Percentiles rank a stretch among this genome's conserved stretches.
These are phyloP conservation scores for Willisornis vidua DNA, from an alignment of 2,113 vertebrate species.

Conservation along the genomic window DNA sequence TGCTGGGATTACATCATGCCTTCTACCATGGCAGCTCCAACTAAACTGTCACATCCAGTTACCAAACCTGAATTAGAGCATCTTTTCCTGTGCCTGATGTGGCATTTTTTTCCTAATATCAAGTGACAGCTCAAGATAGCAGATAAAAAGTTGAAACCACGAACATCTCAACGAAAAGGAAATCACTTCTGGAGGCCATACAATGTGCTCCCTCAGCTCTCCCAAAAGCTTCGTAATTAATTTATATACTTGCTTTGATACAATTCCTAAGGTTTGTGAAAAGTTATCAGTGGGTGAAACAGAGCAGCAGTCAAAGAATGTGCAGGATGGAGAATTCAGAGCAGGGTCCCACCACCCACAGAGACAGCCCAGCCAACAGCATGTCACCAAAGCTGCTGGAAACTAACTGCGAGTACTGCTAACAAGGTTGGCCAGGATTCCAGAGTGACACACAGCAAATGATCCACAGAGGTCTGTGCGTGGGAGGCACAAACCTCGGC, in stretches of 20 bases:
- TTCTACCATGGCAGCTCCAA: not conserved
- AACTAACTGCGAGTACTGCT: conserved; percentile 20
- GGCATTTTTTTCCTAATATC: not conserved
- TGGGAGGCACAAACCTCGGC: not conserved
- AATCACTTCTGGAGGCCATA: not conserved
- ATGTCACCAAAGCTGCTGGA: conserved; percentile 21
- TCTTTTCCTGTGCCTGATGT: not conserved
- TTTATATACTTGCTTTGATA: conserved; percentile 4
- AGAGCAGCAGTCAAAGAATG: conserved; percentile 23
- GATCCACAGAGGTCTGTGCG: not conserved
- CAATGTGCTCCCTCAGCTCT: not conserved
- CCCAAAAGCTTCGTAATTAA: not conserved
- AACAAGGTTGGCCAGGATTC: not conserved
- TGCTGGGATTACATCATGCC: conserved; percentile 9
- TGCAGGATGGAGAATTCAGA: not conserved
- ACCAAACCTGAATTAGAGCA: conserved; percentile 14
- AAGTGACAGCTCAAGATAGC: not conserved
- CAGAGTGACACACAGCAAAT: not conserved
- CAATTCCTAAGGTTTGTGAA: not conserved
- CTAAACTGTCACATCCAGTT: conserved; percentile 24
- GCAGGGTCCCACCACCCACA: conserved; percentile 22
- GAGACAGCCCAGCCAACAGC: not conserved
- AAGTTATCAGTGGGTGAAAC: not conserved
- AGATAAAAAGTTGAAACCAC: not conserved
- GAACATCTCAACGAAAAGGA: not conserved